Percentiles rank a stretch among this genome's conserved stretches.
Conservation (phyloP, 1,140 invertebrate species). For the Galendromus occidentalis region DNA sequence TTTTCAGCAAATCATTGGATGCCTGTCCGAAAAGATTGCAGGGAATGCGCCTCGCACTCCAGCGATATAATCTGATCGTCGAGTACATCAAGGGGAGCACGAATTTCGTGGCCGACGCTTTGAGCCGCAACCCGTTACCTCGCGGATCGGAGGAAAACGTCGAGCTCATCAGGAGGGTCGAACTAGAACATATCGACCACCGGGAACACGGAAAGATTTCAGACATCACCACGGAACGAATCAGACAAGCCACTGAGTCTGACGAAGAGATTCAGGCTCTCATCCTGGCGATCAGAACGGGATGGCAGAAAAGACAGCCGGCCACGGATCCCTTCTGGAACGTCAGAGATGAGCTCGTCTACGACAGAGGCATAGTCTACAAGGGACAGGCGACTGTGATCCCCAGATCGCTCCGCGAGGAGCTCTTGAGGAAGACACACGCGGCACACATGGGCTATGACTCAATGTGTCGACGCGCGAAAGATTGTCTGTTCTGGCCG, state of each 20-base stretch:
- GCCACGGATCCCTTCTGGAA: too few species aligned
- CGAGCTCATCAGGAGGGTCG: not conserved
- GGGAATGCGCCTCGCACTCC: conserved; percentile 26
- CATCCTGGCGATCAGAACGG: not conserved
- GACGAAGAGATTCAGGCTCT: not conserved
- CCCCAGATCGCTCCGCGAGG: not conserved
- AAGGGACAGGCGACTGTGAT: not conserved
- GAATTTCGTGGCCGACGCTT: too few species aligned
- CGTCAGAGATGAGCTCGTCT: too few species aligned
- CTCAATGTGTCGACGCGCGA: not conserved
- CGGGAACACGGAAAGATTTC: not conserved
- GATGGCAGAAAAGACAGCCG: not conserved
- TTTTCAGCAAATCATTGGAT: conserved; percentile 27
- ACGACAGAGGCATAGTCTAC: too few species aligned
- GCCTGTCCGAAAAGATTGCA: conserved; percentile 26
- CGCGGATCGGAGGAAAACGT: too few species aligned
- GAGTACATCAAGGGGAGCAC: not conserved
- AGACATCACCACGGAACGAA: not conserved
- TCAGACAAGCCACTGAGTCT: not conserved
- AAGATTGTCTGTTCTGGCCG: not conserved
- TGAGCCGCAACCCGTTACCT: too few species aligned
- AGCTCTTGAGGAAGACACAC: not conserved
- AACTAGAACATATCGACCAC: not conserved
- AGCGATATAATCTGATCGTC: conserved; percentile 22
- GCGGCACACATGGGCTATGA: not conserved